Evolutionary conservation across 2,888 invertebrate genomes (phyloP).

Genomic region (Kuschelorhynchus macadamiae): DNA sequence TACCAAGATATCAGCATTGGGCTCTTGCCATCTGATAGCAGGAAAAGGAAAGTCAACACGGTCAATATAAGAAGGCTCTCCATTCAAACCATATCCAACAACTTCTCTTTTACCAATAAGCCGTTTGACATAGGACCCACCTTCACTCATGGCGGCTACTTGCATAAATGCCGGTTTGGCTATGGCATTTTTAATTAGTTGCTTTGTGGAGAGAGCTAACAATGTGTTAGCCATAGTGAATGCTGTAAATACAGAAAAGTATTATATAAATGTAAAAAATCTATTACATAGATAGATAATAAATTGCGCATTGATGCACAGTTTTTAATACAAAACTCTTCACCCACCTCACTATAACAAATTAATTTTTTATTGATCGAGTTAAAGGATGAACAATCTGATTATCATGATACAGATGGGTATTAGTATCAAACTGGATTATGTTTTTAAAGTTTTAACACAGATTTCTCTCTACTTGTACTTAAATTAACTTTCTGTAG

Average conservation of each 20-base stretch:
- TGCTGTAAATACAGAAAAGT: not conserved
- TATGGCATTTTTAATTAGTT: constrained; percentile 68
- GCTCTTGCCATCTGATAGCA: constrained; percentile 84
- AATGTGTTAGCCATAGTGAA: constrained; percentile 56
- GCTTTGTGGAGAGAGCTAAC: constrained; percentile 53
- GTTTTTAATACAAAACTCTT: not conserved
- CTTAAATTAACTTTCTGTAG: too few species aligned
- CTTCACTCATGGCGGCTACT: constrained; percentile 69
- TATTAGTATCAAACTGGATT: too few species aligned
- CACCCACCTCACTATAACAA: too few species aligned
- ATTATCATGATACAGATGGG: too few species aligned
- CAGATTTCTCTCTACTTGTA: too few species aligned
- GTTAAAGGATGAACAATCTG: too few species aligned
- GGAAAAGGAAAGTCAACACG: constrained; percentile 86
- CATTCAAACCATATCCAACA: constrained; percentile 90
- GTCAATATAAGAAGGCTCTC: constrained; percentile 84
- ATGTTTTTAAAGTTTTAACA: too few species aligned
- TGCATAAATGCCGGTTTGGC: constrained; percentile 22
- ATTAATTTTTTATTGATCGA: too few species aligned
- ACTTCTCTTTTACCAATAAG: constrained; percentile 87
- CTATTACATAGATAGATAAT: too few species aligned
- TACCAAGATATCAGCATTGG: constrained; percentile 81
- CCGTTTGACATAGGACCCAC: constrained; percentile 55
- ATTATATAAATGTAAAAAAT: too few species aligned
- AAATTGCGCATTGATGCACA: not conserved